Evolutionary conservation across 2,888 invertebrate species (phyloP).

Genomic region (Torymus tubicola): DNA sequence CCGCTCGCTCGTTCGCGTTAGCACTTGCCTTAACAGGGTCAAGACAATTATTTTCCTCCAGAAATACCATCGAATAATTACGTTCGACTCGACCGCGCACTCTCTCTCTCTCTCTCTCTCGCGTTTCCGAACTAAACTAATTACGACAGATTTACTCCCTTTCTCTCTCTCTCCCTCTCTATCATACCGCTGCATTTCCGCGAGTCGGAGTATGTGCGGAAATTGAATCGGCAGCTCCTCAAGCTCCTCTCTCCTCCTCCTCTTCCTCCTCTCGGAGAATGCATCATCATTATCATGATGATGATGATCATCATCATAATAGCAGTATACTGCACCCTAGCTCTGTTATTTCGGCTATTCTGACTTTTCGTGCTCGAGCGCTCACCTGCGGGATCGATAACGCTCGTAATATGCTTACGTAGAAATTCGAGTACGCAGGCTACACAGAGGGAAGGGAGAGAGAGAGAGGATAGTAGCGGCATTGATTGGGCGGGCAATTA

Average conservation of each 20-base stretch:
- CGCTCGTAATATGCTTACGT: constrained; percentile 41
- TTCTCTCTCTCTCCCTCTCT: neutral
- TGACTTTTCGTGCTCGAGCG: constrained; percentile 20
- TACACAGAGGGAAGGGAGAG: too few relatives aligned
- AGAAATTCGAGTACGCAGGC: constrained; percentile 31
- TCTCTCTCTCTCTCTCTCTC: constrained; percentile 6
- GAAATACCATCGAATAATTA: constrained; percentile 35
- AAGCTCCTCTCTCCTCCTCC: constrained; percentile 5
- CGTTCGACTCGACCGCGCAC: neutral
- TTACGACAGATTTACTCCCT: constrained; percentile 43
- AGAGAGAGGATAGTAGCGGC: constrained; percentile 56
- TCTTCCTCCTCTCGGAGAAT: constrained; percentile 13
- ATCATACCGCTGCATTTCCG: constrained; percentile 32
- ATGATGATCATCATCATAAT: neutral
- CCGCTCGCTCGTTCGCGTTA: neutral
- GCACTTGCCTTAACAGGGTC: constrained; percentile 4
- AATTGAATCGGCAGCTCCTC: constrained; percentile 50
- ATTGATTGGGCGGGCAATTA: constrained; percentile 73
- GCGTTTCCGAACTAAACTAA: constrained; percentile 45
- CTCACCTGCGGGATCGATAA: constrained; percentile 24
- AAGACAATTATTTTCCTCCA: constrained; percentile 18
- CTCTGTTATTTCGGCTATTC: constrained; percentile 8
- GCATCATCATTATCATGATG: constrained; percentile 13
- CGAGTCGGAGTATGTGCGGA: constrained; percentile 28
- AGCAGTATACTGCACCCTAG: neutral